Evolutionary conservation across 1,140 invertebrate species (phyloP).

Genomic region (Saccostrea glomerata): DNA sequence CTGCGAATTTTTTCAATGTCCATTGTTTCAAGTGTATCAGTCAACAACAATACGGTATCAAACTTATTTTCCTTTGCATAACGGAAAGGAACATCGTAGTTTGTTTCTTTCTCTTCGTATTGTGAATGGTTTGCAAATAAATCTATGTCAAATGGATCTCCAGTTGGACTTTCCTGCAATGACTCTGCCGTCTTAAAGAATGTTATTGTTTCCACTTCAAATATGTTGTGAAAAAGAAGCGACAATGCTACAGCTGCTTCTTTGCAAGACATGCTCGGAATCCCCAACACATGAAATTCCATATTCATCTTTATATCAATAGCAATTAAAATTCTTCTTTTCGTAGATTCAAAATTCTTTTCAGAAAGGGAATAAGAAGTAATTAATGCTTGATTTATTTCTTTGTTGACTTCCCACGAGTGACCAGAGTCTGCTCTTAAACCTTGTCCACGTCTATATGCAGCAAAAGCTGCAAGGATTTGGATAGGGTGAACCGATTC

Average conservation of each 20-base stretch:
- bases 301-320: neutral
- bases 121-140: neutral
- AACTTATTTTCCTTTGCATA: neutral
- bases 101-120: neutral
- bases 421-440: neutral
- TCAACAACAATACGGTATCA: neutral
- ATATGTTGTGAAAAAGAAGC: neutral
- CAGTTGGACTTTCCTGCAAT: neutral
- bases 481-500: neutral
- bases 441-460: neutral
- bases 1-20: neutral
- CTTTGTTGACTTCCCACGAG: neutral
- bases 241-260: neutral
- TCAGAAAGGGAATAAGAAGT: neutral
- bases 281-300: neutral
- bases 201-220: neutral
- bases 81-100: neutral
- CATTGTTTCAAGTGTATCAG: neutral
- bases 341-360: neutral
- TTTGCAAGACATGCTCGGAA: neutral
- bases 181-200: neutral
- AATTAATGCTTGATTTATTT: neutral
- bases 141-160: neutral
- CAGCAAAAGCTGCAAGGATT: neutral
- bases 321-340: neutral